These are phyloP conservation scores for Riparia riparia DNA, from an alignment of 2,113 vertebrate species.

Conservation along the genomic window DNA sequence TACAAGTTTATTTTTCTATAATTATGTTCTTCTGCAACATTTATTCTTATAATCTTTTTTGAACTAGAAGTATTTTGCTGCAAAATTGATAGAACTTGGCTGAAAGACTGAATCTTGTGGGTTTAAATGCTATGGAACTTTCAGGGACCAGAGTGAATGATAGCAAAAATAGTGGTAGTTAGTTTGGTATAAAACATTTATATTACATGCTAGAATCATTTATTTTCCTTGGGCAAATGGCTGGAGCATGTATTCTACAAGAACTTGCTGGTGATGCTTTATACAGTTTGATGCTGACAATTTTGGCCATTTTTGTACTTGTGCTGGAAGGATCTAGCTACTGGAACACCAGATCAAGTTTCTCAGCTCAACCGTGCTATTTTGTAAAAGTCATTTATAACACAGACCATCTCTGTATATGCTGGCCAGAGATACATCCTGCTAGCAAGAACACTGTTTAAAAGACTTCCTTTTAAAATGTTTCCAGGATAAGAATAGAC, in stretches of 20 bases:
- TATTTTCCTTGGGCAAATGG: neutral
- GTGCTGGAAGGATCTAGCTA: neutral
- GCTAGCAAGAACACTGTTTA: conserved; percentile 19
- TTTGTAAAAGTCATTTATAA: conserved; percentile 47
- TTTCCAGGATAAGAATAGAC: conserved; percentile 36
- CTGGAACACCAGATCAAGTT: neutral
- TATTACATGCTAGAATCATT: neutral
- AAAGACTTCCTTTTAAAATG: conserved; percentile 37
- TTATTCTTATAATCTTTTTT: neutral
- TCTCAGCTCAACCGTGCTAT: neutral
- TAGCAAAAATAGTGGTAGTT: neutral
- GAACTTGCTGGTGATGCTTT: neutral
- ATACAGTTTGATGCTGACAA: neutral
- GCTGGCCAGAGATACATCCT: conserved; percentile 45
- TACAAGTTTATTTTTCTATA: neutral
- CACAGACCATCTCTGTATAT: conserved; percentile 20
- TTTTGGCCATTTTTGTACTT: conserved; percentile 31
- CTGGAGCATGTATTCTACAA: neutral
- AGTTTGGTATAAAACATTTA: neutral
- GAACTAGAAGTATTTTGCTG: neutral
- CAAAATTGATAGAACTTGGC: neutral
- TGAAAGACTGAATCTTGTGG: neutral
- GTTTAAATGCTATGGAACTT: neutral
- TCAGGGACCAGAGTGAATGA: neutral
- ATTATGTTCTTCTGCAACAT: neutral